Conservation (phyloP, 2,113 vertebrate species). For the Albula glossodonta region DNA sequence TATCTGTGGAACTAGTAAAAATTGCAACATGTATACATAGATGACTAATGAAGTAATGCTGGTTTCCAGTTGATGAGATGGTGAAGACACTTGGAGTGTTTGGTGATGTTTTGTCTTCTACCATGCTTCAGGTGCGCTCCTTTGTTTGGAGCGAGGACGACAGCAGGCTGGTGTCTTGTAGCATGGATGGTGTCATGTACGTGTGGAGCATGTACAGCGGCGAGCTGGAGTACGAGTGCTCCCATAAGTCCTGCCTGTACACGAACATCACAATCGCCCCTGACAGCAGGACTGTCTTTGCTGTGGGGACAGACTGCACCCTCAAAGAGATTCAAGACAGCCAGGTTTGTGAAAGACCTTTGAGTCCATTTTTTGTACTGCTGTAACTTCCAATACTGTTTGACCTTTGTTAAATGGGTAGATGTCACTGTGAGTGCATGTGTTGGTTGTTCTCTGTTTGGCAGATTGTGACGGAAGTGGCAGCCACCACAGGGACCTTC, state of each 20-base stretch:
- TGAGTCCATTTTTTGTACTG: no score
- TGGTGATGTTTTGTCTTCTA: background rate
- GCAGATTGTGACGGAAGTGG: conserved; percentile 81
- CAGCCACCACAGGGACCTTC: conserved; percentile 71
- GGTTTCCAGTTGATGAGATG: background rate
- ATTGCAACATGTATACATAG: no score
- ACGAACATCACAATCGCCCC: conserved; percentile 76
- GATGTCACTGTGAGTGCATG: background rate
- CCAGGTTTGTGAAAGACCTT: conserved; percentile 58
- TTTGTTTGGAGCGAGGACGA: conserved; percentile 86
- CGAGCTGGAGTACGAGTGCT: conserved; percentile 80
- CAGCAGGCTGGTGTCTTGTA: conserved; percentile 83
- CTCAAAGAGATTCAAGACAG: conserved; percentile 90
- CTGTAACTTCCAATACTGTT: no score
- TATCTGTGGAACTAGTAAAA: no score
- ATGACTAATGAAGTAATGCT: no score
- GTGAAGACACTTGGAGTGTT: background rate
- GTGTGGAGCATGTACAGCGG: conserved; percentile 83
- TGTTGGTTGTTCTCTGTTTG: conserved; percentile 3
- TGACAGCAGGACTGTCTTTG: conserved; percentile 79
- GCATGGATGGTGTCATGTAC: conserved; percentile 86
- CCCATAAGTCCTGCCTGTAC: conserved; percentile 87
- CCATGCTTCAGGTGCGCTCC: conserved; percentile 70
- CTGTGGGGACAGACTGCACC: conserved; percentile 85
- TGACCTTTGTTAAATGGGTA: background rate